Evolutionary conservation across 2,113 vertebrate species (phyloP).

Genomic region (Camarhynchus parvulus): DNA sequence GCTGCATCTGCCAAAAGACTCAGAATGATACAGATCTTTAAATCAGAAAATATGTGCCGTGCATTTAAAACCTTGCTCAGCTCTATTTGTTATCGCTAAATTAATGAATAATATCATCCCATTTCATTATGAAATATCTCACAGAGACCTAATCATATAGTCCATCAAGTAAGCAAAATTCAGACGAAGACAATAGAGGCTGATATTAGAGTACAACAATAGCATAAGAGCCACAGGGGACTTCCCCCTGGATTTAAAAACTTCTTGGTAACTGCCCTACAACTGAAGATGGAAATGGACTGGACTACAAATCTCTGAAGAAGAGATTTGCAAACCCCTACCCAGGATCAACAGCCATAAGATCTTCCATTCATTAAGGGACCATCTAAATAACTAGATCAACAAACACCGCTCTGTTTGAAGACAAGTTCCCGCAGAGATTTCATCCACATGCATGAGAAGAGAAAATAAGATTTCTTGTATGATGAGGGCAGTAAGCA

Average conservation of each 20-base stretch:
- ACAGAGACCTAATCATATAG: background rate
- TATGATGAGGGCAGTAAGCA: background rate
- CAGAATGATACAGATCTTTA: background rate
- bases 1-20: background rate
- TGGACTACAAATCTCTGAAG: background rate
- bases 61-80: background rate
- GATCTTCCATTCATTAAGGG: background rate
- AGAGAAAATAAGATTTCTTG: background rate
- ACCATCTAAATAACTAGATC: background rate
- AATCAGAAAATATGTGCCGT: background rate
- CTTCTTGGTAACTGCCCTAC: background rate
- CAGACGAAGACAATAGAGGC: background rate
- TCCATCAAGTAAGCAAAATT: conserved; percentile 1
- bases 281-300: background rate
- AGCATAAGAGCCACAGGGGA: background rate
- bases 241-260: background rate
- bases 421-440: background rate
- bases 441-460: background rate
- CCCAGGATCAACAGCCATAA: background rate
- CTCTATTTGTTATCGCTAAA: background rate
- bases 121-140: background rate
- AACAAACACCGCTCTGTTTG: background rate
- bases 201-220: background rate
- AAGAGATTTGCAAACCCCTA: background rate
- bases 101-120: background rate